phyloP scores from a whole-genome alignment of 2,113 vertebrate genomes.

The Egretta garzetta region DNA sequence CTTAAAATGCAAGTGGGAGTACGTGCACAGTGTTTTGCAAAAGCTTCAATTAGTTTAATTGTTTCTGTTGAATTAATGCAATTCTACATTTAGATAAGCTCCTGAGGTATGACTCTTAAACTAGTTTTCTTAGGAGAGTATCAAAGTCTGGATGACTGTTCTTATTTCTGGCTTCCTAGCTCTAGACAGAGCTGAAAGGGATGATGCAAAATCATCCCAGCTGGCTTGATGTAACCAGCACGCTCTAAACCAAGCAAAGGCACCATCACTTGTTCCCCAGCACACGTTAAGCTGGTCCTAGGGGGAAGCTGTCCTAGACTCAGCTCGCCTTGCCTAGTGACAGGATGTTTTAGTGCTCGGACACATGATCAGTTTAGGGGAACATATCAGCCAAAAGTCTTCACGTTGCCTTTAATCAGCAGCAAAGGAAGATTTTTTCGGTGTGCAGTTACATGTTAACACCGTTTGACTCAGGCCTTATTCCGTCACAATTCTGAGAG shows the following conservation, averaged over 20 bases:
- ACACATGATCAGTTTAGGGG: background rate
- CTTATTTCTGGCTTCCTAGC: background rate
- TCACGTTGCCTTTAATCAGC: background rate
- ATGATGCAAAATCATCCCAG: background rate
- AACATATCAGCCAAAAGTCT: background rate
- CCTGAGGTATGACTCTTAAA: background rate
- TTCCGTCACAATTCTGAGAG: background rate
- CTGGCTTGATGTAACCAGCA: background rate
- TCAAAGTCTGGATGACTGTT: background rate
- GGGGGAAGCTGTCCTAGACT: background rate
- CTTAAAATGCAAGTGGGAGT: background rate
- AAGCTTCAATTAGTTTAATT: conserved; percentile 16
- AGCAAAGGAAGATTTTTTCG: background rate
- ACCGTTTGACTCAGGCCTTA: background rate
- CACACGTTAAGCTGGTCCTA: background rate
- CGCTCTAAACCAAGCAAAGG: background rate
- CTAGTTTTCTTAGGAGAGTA: background rate
- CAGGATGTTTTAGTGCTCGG: background rate
- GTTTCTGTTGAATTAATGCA: background rate
- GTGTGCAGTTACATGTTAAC: background rate
- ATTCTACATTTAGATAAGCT: conserved; percentile 2
- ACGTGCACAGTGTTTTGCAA: background rate
- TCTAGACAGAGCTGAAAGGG: background rate
- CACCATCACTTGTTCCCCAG: background rate
- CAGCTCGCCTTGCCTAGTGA: background rate